These are phyloP conservation scores for Thelaira solivaga DNA, from an alignment of 2,888 invertebrate genomes.

Conservation along the genomic window DNA sequence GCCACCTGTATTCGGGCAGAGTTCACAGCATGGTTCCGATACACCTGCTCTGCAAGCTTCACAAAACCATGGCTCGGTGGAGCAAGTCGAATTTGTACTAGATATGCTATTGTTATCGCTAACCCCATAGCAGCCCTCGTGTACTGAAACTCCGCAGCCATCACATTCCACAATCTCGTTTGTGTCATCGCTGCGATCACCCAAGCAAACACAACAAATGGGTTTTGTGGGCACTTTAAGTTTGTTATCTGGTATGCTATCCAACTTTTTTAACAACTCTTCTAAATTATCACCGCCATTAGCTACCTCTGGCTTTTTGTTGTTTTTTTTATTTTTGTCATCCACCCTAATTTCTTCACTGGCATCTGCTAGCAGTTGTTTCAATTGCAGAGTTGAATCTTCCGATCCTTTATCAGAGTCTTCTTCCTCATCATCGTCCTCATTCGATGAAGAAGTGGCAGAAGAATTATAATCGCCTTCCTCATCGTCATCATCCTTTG, in stretches of 20 bases:
- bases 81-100: slow-evolving; percentile 94
- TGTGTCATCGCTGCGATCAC: slow-evolving; percentile 93
- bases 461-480: slow-evolving; percentile 79
- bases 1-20: slow-evolving; percentile 95
- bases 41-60: slow-evolving; percentile 97
- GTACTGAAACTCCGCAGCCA: slow-evolving; percentile 96
- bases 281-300: slow-evolving; percentile 63
- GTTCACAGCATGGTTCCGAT: slow-evolving; percentile 92
- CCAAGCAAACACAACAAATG: slow-evolving; percentile 95
- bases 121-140: slow-evolving; percentile 98
- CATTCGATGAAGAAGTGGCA: slow-evolving; percentile 53
- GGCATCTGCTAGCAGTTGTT: slow-evolving; percentile 68
- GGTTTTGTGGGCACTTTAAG: slow-evolving; percentile 82
- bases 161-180: slow-evolving; percentile 99
- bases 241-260: slow-evolving; percentile 62
- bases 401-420: slow-evolving; percentile 55
- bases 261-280: slow-evolving; percentile 51
- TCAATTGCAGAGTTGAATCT: slow-evolving; percentile 68
- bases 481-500: slow-evolving; percentile 78
- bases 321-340: slow-evolving; percentile 50
- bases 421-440: slow-evolving; percentile 67
- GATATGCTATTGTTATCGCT: slow-evolving; percentile 93
- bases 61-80: slow-evolving; percentile 99
- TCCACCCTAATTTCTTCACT: slow-evolving; percentile 57
- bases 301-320: slow-evolving; percentile 37